Base-by-base conservation (phyloP, 2,888 invertebrate genomes). In the Euzetes globulus region DNA sequence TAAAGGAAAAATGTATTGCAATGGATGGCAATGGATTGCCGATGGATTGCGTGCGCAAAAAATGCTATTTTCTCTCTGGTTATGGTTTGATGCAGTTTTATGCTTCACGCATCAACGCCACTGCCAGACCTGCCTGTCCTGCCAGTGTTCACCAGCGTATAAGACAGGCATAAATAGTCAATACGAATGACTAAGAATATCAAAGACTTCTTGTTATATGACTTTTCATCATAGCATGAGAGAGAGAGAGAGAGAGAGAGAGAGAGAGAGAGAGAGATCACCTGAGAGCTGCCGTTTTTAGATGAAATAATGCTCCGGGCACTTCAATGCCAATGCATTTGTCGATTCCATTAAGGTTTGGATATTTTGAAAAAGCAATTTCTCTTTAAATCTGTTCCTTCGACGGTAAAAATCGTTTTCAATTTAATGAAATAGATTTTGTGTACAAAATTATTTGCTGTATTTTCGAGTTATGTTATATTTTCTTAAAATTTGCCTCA, bases 181-280 rank as follows among this genome's bases (percentile, higher is more conserved):
- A 11, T 52, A n/a, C 7, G 27, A 33, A 33, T 33, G 33, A 33
- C 33, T 33, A 33, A 60, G 60, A 60, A 19, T 60, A 60, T 60
- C 60, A 60, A 60, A 60, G 27, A 60, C 60, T 60, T 60, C 60
- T 60, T 60, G 60, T 60, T 60, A 60, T 60, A 60, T 60, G 60
- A 60, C 60, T 60, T 60, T 60, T 60, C 60, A 60, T 60, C 60
- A 60, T 27, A 60, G 27, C 60, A 60, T 60, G 25, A 7, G 60
- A 4, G 29, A 60, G 60, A 29, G 29, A 60, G 60, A 60, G 60
- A 60, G 60, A 25, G 60, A 60, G 29, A 60, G 52, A 52, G 55
- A 55, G 55, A 55, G 41, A 52, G 19, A 33, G 37, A 63, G 37
- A 63, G 63, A 63, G 63, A 29, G 63, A 33, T 5, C 13, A 22